Evolutionary conservation across 2,888 invertebrate genomes (phyloP).

Genomic region (Diploptera punctata): DNA sequence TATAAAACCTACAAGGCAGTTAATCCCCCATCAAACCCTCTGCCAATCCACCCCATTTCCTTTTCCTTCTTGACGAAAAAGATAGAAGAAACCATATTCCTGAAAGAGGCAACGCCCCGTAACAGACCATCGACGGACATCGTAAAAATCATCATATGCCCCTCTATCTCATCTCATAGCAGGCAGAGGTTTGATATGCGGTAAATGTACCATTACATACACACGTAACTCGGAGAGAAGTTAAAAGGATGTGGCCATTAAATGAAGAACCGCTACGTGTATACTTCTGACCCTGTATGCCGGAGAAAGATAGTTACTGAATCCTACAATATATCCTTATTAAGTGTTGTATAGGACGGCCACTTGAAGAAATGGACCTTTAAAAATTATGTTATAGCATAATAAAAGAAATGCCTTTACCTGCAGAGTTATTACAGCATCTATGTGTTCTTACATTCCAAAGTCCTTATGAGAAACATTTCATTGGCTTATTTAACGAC

Average conservation of each 20-base stretch:
- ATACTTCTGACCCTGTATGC: background rate
- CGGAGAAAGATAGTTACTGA: background rate
- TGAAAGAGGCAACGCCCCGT: slow-evolving; percentile 18
- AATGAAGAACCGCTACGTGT: too few species aligned
- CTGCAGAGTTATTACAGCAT: too few species aligned
- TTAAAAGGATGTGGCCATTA: slow-evolving; percentile 20
- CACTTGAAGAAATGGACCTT: slow-evolving; percentile 3
- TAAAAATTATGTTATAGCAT: slow-evolving; percentile 17
- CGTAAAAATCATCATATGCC: slow-evolving; percentile 1
- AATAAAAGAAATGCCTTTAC: background rate
- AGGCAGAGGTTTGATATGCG: background rate
- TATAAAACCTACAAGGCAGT: background rate
- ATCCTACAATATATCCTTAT: slow-evolving; percentile 3
- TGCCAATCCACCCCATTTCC: background rate
- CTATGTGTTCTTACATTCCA: too few species aligned
- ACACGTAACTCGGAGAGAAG: background rate
- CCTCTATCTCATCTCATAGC: too few species aligned
- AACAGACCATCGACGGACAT: slow-evolving; percentile 15
- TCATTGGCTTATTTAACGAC: too few species aligned
- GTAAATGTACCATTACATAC: background rate
- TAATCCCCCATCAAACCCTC: background rate
- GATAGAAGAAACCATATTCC: background rate
- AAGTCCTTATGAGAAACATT: too few species aligned
- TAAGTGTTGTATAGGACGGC: background rate
- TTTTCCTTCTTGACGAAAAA: background rate